These are phyloP conservation scores for Allophyes oxyacanthae DNA, from an alignment of 2,888 invertebrate species.

Conservation along the genomic window DNA sequence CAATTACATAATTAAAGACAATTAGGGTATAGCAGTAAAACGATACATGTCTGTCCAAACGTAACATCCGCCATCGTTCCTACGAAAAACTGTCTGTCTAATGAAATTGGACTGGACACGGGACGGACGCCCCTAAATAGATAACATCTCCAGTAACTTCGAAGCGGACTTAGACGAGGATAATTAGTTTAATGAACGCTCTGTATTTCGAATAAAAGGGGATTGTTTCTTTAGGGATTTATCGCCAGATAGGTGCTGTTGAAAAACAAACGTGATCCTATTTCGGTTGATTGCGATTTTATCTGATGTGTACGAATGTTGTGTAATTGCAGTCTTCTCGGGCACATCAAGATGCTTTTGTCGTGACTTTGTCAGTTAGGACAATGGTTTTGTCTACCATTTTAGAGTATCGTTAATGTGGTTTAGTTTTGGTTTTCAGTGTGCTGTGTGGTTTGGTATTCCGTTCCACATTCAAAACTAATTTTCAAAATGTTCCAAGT, in stretches of 20 bases:
- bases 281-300: conserved; percentile 49
- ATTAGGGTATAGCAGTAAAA: conserved; percentile 34
- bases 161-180: conserved; percentile 64
- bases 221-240: conserved; percentile 56
- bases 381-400: too few species aligned
- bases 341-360: too few species aligned
- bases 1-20: conserved; percentile 44
- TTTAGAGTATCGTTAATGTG: too few species aligned
- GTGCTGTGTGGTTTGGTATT: too few species aligned
- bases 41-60: conserved; percentile 17
- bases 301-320: conserved; percentile 28
- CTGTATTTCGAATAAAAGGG: conserved; percentile 59
- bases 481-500: too few species aligned
- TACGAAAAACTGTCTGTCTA: conserved; percentile 70
- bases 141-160: conserved; percentile 72
- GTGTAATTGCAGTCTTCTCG: conserved; percentile 1
- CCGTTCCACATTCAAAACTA: too few species aligned
- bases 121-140: conserved; percentile 65
- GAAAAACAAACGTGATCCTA: conserved; percentile 52
- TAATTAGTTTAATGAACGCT: conserved; percentile 80
- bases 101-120: conserved; percentile 76
- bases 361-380: too few species aligned
- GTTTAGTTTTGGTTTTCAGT: too few species aligned
- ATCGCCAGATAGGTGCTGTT: conserved; percentile 37
- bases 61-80: conserved; percentile 38